A percentile compares a stretch with the other conserved stretches of the same genome.
These are phyloP conservation scores for Ceratosolen fusciceps DNA, from an alignment of 1,140 invertebrate genomes.

Conservation along the genomic window DNA sequence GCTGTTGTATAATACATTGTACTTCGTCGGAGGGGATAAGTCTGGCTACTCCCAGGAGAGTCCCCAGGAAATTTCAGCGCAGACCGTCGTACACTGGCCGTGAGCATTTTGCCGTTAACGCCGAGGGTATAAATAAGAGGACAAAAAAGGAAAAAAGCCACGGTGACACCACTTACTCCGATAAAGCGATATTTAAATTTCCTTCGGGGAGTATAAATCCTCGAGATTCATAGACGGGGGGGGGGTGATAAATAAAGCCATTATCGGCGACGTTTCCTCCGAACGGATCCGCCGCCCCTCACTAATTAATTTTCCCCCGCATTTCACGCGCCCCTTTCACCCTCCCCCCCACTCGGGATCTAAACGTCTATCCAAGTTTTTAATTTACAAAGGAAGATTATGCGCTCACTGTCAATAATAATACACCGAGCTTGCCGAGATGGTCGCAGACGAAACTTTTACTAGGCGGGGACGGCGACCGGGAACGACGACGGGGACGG, in stretches of 20 bases:
- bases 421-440: not conserved
- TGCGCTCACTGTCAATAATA: slow-evolving; percentile 21
- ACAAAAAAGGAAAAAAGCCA: not conserved
- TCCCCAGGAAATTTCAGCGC: not conserved
- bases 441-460: slow-evolving; percentile 12
- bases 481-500: not conserved
- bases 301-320: not conserved
- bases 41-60: not conserved
- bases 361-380: not conserved
- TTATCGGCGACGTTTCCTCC: slow-evolving; percentile 10
- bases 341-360: no score
- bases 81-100: not conserved
- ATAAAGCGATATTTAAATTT: not conserved
- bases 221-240: slow-evolving; percentile 4
- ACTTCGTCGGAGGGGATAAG: not conserved
- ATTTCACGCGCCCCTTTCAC: not conserved
- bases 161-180: not conserved
- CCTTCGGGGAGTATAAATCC: not conserved
- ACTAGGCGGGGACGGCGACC: not conserved
- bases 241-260: slow-evolving; percentile 11
- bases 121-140: not conserved
- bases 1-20: not conserved
- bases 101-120: not conserved
- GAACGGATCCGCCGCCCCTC: not conserved
- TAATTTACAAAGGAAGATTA: slow-evolving; percentile 36